A percentile compares a stretch with the other conserved stretches of the same genome.
Evolutionary conservation across 53 echinoderm and acorn worm species (phyloP).

Genomic region (Holothuria scabra): DNA sequence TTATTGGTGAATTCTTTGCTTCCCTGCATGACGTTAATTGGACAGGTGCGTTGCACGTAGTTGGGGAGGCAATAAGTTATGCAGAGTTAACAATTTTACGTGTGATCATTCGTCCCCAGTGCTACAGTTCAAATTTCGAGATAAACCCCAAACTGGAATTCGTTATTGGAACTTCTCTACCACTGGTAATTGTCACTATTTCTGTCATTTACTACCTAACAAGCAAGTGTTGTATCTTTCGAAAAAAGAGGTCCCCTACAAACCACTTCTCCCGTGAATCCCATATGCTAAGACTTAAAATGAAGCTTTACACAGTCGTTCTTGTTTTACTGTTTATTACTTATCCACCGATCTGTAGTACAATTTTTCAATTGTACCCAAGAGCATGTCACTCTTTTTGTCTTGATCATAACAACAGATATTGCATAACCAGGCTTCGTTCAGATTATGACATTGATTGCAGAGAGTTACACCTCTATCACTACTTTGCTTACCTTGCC

Average conservation of each 20-base stretch:
- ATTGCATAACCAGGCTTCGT: conserved; percentile 13
- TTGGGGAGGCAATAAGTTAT: conserved; percentile 16
- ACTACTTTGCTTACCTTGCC: conserved; percentile 55
- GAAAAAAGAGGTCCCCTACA: not conserved
- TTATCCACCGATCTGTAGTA: conserved; percentile 56
- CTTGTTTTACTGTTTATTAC: conserved; percentile 60
- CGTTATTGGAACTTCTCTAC: not conserved
- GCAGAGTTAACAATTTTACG: conserved; percentile 6
- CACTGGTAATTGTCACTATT: not conserved
- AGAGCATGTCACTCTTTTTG: conserved; percentile 54
- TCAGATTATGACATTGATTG: conserved; percentile 67
- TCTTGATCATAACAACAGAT: conserved; percentile 25
- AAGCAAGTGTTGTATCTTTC: not conserved
- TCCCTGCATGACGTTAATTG: conserved; percentile 5
- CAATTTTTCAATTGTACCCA: conserved; percentile 53
- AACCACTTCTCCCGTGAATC: not conserved
- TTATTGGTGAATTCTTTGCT: conserved; percentile 11
- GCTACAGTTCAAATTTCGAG: not conserved
- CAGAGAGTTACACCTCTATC: not conserved
- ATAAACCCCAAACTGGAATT: conserved; percentile 11
- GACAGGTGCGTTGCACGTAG: not conserved
- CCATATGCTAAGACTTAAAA: not conserved
- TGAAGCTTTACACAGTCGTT: conserved; percentile 27
- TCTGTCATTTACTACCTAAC: not conserved
- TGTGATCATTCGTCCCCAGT: not conserved